These are phyloP conservation scores for Saccopteryx leptura DNA, from an alignment of 2,113 vertebrate species.

Conservation along the genomic window DNA sequence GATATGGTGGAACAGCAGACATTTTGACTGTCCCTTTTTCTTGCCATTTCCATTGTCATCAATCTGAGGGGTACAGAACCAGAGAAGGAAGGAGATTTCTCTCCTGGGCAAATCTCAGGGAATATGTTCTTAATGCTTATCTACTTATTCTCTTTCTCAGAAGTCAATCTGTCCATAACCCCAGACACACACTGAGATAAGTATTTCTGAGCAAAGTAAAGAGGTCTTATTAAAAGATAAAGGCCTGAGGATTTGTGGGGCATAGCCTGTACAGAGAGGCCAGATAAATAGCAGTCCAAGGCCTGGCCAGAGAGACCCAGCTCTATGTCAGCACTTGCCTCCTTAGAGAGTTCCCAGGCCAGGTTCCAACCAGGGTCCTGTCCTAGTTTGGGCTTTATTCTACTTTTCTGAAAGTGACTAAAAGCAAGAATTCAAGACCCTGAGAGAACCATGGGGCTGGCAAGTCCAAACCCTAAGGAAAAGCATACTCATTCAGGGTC, in stretches of 20 bases:
- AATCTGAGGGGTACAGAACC: background rate
- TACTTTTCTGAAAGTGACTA: slow-evolving; percentile 53
- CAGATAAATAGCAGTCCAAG: background rate
- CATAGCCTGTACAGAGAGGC: background rate
- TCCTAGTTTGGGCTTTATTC: slow-evolving; percentile 39
- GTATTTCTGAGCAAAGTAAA: background rate
- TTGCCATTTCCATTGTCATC: background rate
- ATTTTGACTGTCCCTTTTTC: background rate
- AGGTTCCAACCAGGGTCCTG: background rate
- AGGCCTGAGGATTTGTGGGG: background rate
- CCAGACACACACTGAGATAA: background rate
- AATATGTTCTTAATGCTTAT: background rate
- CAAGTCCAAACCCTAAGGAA: slow-evolving; percentile 17
- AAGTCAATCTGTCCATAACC: background rate
- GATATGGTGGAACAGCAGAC: background rate
- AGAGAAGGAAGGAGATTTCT: background rate
- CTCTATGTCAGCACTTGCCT: background rate
- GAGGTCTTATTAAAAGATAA: background rate
- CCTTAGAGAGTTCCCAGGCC: background rate
- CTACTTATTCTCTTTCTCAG: background rate
- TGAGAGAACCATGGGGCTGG: background rate
- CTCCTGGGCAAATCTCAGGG: background rate
- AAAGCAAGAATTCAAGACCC: slow-evolving; percentile 49
- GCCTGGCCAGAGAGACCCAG: background rate
- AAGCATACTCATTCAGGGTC: background rate